Percentiles rank a stretch among this genome's conserved stretches.
Conservation (phyloP, 1,140 invertebrate species). For the Bombus waltoni region DNA sequence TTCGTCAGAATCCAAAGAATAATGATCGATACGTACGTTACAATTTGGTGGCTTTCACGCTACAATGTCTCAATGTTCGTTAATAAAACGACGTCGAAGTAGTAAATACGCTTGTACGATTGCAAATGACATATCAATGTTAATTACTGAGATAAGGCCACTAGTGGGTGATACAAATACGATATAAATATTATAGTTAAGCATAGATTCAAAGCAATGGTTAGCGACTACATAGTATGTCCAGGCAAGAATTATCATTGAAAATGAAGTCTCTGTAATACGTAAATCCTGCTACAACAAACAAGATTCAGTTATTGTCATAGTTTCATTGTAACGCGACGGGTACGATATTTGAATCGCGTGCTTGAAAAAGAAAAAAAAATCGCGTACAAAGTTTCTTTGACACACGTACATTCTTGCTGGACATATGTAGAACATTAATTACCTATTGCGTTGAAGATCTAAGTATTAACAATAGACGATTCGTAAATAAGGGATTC, state of each 20-base stretch:
- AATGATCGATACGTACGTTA: slow-evolving; percentile 22
- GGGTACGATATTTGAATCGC: background rate
- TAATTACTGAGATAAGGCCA: slow-evolving; percentile 81
- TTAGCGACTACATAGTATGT: slow-evolving; percentile 62
- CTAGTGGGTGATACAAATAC: slow-evolving; percentile 81
- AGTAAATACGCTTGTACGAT: slow-evolving; percentile 67
- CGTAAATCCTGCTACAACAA: slow-evolving; percentile 4
- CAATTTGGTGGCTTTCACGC: slow-evolving; percentile 43
- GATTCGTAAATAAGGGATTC: slow-evolving; percentile 49
- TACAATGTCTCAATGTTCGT: slow-evolving; percentile 38
- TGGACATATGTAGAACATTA: slow-evolving; percentile 57
- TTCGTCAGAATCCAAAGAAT: slow-evolving; percentile 32
- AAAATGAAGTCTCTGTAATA: slow-evolving; percentile 28
- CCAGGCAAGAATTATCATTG: slow-evolving; percentile 52
- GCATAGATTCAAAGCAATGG: slow-evolving; percentile 73
- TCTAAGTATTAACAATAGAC: slow-evolving; percentile 66
- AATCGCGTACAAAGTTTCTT: slow-evolving; percentile 38
- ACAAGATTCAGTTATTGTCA: slow-evolving; percentile 63
- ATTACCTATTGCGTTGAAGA: slow-evolving; percentile 58
- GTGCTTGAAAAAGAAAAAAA: background rate
- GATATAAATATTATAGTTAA: slow-evolving; percentile 80
- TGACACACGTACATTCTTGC: slow-evolving; percentile 34
- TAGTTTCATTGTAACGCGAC: slow-evolving; percentile 62
- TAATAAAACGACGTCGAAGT: slow-evolving; percentile 68
- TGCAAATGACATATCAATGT: slow-evolving; percentile 73